Percentiles rank a stretch among this genome's conserved stretches.
phyloP scores from a whole-genome alignment of 2,113 vertebrate species.

The Anolis sagrei region DNA sequence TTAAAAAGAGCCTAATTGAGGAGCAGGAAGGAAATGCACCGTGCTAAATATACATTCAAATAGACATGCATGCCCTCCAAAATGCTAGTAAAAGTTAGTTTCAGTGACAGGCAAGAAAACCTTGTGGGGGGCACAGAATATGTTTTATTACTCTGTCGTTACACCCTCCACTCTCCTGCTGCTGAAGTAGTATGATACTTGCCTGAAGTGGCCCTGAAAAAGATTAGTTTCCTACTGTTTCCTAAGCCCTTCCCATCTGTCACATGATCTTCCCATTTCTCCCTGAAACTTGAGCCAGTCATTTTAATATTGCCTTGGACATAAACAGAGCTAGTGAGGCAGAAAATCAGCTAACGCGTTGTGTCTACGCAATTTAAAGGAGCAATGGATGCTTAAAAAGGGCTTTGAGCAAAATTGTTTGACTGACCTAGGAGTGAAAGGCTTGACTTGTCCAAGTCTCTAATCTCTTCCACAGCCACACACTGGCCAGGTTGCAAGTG shows the following conservation, averaged over 20 bases:
- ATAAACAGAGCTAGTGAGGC: conserved; percentile 26
- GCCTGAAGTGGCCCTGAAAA: conserved; percentile 6
- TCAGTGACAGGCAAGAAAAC: not conserved
- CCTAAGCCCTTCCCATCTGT: not conserved
- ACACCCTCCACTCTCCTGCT: not conserved
- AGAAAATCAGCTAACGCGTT: conserved; percentile 47
- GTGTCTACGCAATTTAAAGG: conserved; percentile 41
- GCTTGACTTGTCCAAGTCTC: not conserved
- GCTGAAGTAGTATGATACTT: conserved; percentile 24
- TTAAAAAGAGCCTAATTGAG: not conserved
- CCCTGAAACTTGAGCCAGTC: conserved; percentile 46
- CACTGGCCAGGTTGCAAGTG: not conserved
- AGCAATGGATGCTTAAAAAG: conserved; percentile 1
- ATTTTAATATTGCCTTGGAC: conserved; percentile 40
- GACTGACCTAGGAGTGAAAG: conserved; percentile 6
- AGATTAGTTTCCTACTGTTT: not conserved
- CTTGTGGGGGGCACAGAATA: not conserved
- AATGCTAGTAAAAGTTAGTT: conserved; percentile 8
- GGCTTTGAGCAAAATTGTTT: conserved; percentile 19
- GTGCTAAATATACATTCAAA: conserved; percentile 20
- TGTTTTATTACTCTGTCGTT: conserved; percentile 18
- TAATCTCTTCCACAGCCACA: not conserved
- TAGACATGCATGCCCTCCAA: not conserved
- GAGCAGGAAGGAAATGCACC: conserved; percentile 26
- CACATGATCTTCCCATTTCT: conserved; percentile 43